These are phyloP conservation scores for Oxycera nigricornis DNA, from an alignment of 2,888 invertebrate genomes.

Conservation along the genomic window DNA sequence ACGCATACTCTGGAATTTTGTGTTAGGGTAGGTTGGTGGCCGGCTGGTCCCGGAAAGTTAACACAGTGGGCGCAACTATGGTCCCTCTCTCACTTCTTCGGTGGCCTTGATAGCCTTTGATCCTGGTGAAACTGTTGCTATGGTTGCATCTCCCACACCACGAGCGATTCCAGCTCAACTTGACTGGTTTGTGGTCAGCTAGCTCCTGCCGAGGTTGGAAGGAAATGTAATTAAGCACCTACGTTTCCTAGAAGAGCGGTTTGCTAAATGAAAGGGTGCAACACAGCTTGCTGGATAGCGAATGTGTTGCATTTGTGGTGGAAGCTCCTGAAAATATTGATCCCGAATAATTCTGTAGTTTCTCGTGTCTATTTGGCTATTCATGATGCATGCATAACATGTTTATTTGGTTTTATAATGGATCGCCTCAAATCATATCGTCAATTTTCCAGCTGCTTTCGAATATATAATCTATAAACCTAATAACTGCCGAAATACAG, in stretches of 20 bases:
- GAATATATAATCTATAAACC: too few relatives aligned
- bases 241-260: neutral
- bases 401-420: too few relatives aligned
- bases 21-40: slow-evolving; percentile 32
- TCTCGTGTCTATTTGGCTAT: too few relatives aligned
- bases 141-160: slow-evolving; percentile 15
- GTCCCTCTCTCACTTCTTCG: neutral
- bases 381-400: too few relatives aligned
- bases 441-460: too few relatives aligned
- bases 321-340: too few relatives aligned
- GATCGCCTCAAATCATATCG: too few relatives aligned
- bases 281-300: too few relatives aligned
- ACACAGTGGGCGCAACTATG: neutral
- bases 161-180: neutral
- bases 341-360: too few relatives aligned
- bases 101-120: neutral
- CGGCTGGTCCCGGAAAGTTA: slow-evolving; percentile 8
- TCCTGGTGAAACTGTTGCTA: slow-evolving; percentile 36
- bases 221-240: slow-evolving; percentile 1
- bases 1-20: neutral
- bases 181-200: neutral
- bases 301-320: too few relatives aligned
- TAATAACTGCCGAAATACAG: too few relatives aligned
- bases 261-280: too few relatives aligned
- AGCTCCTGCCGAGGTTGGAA: neutral